Percentiles rank a stretch among this genome's conserved stretches.
Conservation (phyloP, 53 echinoderm and acorn worm genomes). For the Temnopleurus reevesii region DNA sequence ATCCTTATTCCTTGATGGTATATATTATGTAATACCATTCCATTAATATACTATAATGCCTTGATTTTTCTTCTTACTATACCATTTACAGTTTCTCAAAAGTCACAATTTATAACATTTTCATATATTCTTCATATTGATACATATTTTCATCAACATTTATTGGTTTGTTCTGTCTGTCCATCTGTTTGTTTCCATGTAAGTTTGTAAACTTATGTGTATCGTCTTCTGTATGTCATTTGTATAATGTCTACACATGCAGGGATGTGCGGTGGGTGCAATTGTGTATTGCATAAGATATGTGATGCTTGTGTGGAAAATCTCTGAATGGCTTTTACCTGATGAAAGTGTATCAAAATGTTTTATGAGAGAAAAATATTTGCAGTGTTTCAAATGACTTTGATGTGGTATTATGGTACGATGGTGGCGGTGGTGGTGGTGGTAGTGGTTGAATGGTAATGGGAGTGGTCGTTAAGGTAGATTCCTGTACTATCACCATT, state of each 20-base stretch:
- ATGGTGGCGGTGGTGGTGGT: too few species aligned
- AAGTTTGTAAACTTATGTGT: background rate
- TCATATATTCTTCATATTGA: background rate
- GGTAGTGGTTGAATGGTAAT: too few species aligned
- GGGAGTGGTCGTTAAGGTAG: too few species aligned
- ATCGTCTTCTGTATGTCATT: background rate
- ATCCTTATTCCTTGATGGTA: background rate
- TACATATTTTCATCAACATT: background rate
- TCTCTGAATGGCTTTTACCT: too few species aligned
- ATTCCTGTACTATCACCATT: too few species aligned
- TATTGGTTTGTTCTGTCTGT: background rate
- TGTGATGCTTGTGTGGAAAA: background rate
- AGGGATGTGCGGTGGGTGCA: background rate
- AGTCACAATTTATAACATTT: background rate
- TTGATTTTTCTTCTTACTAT: background rate
- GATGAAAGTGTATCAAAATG: too few species aligned
- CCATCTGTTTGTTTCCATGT: background rate
- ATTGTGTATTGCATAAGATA: background rate
- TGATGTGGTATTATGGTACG: too few species aligned
- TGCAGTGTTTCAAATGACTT: too few species aligned
- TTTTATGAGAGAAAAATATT: too few species aligned
- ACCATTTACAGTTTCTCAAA: background rate
- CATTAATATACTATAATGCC: too few species aligned
- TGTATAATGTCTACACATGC: too few species aligned
- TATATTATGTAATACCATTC: background rate